Evolutionary conservation across 30 jellyfish, hydroid and myxozoan genomes (phyloP), one percentile per base, ranked within the genome.

Genomic region (Hydractinia symbiolongicarpus): DNA sequence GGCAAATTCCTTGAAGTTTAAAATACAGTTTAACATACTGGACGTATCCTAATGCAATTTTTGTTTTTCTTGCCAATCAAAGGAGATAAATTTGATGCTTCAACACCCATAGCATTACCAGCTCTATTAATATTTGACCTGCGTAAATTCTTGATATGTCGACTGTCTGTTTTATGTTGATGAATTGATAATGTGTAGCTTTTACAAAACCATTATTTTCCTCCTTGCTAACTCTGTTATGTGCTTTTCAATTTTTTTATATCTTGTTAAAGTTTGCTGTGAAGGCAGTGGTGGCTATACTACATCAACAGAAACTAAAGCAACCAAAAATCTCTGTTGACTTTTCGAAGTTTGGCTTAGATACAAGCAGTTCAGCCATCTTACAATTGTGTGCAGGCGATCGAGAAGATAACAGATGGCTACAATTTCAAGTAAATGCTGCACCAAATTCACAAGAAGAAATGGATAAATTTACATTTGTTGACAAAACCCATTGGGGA

Each of bases 401-500:
- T 79, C 67, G 97, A 77, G 83, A 89, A 6, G 97, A 90, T 70
- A 90, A 90, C 75, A 94, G 79, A 5, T 90, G 98, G 98, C 86
- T 91, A 8, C 82, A 82, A n/a, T 86, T 74, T 69, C 81, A 88
- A 66, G 14, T 81, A 15, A 17, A 72, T 6, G 73, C 72, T 13
- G 87, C 81, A 14, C 91, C 95, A 0, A 61, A 77, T 50, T 64
- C 89, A 20, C 96, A 91, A 58, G 90, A 86, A 50, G 95, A 86
- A 16, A 81, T 87, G 90, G 86, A 83, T 21, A 54, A 21, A 53
- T 61, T 62, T 50, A 64, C 67, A 51, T 86, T 82, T 57, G 78
- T 86, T 69, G 98, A 91, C 60, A 91, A 91, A 82, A 83, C 95
- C n/a, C 94, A 91, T 66, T 79, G 88, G 85, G 96, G 98, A 49